Evolutionary conservation across 2,797 vertebrate genomes (phyloP).

Genomic region (Poliocrania exsul): DNA sequence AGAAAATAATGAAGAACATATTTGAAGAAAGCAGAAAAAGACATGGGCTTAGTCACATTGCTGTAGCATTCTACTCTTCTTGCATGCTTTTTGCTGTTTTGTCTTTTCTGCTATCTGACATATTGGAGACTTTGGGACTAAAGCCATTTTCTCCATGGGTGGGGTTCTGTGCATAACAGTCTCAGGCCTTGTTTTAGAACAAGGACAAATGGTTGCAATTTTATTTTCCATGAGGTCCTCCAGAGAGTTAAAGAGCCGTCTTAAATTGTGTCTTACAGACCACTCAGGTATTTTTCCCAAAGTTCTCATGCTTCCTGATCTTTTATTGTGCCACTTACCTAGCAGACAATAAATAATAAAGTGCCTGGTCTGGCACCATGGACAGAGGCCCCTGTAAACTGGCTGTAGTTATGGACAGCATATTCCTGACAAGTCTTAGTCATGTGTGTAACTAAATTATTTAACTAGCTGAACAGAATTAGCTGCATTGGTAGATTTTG

Average conservation of each 20-base stretch:
- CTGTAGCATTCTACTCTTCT: background rate
- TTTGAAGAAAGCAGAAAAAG: background rate
- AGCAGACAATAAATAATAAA: background rate
- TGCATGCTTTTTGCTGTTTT: background rate
- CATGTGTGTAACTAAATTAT: background rate
- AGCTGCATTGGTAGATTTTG: background rate
- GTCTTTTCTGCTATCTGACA: background rate
- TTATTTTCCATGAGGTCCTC: background rate
- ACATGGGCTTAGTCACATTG: background rate
- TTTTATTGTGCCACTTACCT: rapidly evolving
- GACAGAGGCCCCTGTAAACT: background rate
- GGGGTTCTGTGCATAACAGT: background rate
- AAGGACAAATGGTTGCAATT: background rate
- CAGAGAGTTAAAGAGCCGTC: background rate
- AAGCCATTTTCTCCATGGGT: background rate
- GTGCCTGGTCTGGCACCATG: conserved; percentile 4
- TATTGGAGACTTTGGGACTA: background rate
- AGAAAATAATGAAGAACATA: background rate
- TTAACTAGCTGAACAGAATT: background rate
- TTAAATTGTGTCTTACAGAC: background rate
- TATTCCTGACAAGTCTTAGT: background rate
- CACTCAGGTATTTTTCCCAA: background rate
- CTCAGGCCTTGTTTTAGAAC: background rate
- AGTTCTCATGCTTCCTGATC: background rate
- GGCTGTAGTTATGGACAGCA: background rate